Percentiles rank a stretch among this genome's conserved stretches.
Evolutionary conservation across 2,888 invertebrate species (phyloP).

Genomic region (Anoncus sp.): DNA sequence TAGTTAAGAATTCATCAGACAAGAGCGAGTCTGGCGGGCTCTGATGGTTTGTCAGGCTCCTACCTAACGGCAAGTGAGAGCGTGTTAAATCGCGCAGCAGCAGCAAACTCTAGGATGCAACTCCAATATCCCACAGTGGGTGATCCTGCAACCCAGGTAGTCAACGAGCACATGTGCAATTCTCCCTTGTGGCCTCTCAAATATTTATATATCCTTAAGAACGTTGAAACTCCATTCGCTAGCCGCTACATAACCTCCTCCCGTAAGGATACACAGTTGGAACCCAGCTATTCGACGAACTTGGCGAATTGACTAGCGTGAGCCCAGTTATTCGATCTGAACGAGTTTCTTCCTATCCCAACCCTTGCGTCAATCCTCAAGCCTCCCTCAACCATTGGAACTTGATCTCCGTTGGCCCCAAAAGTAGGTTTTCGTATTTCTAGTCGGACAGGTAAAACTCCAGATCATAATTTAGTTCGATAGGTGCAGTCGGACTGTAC

Average conservation of each 20-base stretch:
- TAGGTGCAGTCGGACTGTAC: slow-evolving; percentile 30
- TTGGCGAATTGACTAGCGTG: background rate
- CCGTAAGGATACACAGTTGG: slow-evolving; percentile 12
- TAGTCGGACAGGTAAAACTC: background rate
- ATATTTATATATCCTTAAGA: slow-evolving; percentile 63
- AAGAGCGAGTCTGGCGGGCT: slow-evolving; percentile 31
- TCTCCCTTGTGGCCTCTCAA: slow-evolving; percentile 56
- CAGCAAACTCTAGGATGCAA: slow-evolving; percentile 37
- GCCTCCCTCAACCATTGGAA: background rate
- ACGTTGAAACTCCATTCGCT: slow-evolving; percentile 50
- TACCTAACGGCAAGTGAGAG: slow-evolving; percentile 27
- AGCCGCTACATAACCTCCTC: slow-evolving; percentile 32
- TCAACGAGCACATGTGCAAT: slow-evolving; percentile 60
- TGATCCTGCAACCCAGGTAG: slow-evolving; percentile 39
- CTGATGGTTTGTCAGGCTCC: slow-evolving; percentile 41
- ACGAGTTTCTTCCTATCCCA: background rate
- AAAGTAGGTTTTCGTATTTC: background rate
- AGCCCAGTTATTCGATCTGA: background rate
- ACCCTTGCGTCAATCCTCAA: background rate
- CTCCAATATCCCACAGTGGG: slow-evolving; percentile 33
- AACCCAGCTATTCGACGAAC: background rate
- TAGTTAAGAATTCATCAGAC: slow-evolving; percentile 58
- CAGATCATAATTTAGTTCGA: background rate
- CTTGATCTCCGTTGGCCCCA: background rate
- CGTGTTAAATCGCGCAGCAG: slow-evolving; percentile 29